A percentile compares a stretch with the other conserved stretches of the same genome.
Evolutionary conservation across 2,113 vertebrate species (phyloP).

Genomic region (Gnathonemus longibarbis): DNA sequence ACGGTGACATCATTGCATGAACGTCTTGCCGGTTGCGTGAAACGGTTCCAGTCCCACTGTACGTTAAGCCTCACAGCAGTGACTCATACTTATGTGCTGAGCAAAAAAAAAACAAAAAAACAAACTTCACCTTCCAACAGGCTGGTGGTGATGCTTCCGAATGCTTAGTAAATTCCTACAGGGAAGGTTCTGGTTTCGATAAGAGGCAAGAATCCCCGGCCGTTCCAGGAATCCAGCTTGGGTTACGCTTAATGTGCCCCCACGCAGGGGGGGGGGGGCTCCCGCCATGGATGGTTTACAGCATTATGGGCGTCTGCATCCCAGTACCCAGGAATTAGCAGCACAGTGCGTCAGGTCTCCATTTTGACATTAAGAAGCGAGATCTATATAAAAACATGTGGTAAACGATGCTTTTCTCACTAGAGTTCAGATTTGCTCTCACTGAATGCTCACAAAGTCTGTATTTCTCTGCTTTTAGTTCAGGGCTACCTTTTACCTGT

Average conservation of each 20-base stretch:
- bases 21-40: not conserved
- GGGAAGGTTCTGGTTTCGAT: slow-evolving; percentile 9
- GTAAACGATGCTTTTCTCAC: not conserved
- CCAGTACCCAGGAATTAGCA: not conserved
- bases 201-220: slow-evolving; percentile 12
- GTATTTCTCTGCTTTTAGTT: not conserved
- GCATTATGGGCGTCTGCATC: slow-evolving; percentile 22
- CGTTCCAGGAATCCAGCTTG: slow-evolving; percentile 26
- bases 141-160: not conserved
- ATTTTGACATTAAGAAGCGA: not conserved
- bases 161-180: not conserved
- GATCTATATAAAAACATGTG: not conserved
- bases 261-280: not conserved
- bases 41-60: not conserved
- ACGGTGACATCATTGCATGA: not conserved
- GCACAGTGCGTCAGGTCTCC: not conserved
- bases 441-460: not conserved
- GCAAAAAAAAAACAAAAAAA: not conserved
- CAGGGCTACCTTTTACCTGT: not conserved
- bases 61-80: not conserved
- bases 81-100: no score
- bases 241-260: slow-evolving; percentile 33
- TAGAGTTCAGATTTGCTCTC: not conserved
- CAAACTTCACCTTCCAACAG: not conserved
- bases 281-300: slow-evolving; percentile 17